phyloP scores from a whole-genome alignment of 2,797 vertebrate genomes.

The Chrysocyon brachyurus region DNA sequence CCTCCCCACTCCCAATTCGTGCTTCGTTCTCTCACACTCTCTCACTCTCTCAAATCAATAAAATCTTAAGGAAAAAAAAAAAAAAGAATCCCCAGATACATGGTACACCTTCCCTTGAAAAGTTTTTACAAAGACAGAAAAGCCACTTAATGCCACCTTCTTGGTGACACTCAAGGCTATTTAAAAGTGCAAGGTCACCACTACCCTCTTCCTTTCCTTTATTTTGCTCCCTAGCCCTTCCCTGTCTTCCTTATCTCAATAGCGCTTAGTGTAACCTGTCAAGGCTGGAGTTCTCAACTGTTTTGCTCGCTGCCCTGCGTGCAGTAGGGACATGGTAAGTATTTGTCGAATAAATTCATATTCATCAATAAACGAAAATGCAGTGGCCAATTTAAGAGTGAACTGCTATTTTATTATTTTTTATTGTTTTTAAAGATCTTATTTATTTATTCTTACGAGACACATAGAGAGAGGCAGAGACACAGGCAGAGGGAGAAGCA shows the following conservation, averaged over 20 bases:
- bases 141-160: not conserved
- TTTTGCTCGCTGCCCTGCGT: not conserved
- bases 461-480: too few species aligned
- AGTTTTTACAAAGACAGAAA: not conserved
- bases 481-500: too few species aligned
- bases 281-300: not conserved
- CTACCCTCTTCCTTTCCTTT: too few species aligned
- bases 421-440: too few species aligned
- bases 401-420: too few species aligned
- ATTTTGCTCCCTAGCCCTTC: not conserved
- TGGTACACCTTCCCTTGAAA: not conserved
- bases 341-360: not conserved
- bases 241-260: accelerated
- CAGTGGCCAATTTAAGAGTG: not conserved
- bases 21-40: not conserved
- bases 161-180: not conserved
- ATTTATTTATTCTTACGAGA: too few species aligned
- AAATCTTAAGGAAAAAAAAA: not conserved
- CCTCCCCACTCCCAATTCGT: too few species aligned
- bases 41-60: not conserved
- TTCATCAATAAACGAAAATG: not conserved
- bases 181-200: not conserved
- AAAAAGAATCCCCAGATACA: too few species aligned
- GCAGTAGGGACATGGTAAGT: not conserved
- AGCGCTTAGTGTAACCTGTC: not conserved